A percentile compares a stretch with the other conserved stretches of the same genome.
Evolutionary conservation across 2,797 vertebrate genomes (phyloP).

Genomic region (Catharus ustulatus): DNA sequence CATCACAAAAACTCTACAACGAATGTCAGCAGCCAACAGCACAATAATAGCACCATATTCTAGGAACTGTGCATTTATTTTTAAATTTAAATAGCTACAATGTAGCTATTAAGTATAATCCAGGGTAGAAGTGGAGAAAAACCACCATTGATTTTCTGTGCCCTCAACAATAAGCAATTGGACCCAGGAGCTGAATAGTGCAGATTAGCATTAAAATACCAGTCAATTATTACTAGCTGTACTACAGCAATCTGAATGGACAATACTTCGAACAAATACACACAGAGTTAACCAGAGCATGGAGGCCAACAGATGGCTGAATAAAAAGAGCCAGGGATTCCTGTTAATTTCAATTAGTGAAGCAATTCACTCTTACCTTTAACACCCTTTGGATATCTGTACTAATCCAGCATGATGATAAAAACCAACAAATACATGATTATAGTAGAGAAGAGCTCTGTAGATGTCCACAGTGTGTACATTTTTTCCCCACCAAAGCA

Average conservation of each 20-base stretch:
- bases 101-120: background rate
- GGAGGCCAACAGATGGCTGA: slow-evolving; percentile 18
- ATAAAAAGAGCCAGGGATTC: slow-evolving; percentile 7
- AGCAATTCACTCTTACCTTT: background rate
- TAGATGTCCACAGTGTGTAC: accelerated
- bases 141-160: slow-evolving; percentile 1
- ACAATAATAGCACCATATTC: background rate
- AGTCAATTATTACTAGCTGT: slow-evolving; percentile 41
- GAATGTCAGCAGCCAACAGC: background rate
- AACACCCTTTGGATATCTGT: background rate
- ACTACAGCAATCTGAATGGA: slow-evolving; percentile 29
- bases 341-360: slow-evolving; percentile 26
- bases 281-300: slow-evolving; percentile 3
- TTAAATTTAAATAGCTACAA: background rate
- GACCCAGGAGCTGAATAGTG: slow-evolving; percentile 17
- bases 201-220: slow-evolving; percentile 55
- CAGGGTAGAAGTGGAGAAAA: background rate
- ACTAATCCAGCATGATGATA: background rate
- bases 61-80: background rate
- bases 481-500: background rate
- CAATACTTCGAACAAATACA: slow-evolving; percentile 4
- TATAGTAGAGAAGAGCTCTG: background rate
- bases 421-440: background rate
- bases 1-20: background rate
- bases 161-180: background rate